These are phyloP conservation scores for Agelas oroides DNA, from an alignment of 37 sponge, comb jelly and placozoan genomes.

Conservation along the genomic window DNA sequence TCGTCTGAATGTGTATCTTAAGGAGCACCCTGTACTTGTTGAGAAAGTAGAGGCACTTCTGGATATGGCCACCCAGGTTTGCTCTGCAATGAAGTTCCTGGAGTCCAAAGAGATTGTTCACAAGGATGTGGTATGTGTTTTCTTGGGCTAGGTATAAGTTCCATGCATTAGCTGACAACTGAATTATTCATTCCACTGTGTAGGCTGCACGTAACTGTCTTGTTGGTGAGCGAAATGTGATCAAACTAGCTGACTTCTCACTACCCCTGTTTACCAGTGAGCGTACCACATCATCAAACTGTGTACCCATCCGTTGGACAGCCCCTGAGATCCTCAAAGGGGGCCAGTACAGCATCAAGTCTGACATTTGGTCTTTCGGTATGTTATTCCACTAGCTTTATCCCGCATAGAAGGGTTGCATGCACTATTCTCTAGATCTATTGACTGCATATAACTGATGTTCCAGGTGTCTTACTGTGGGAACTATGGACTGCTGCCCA, in stretches of 20 bases:
- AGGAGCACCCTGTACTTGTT: too few relatives aligned
- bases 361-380: conserved; percentile 98
- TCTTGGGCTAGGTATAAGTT: too few relatives aligned
- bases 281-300: conserved; percentile 92
- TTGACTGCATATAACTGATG: too few relatives aligned
- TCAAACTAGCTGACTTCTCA: conserved; percentile 97
- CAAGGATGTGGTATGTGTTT: too few relatives aligned
- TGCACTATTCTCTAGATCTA: too few relatives aligned
- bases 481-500: conserved; percentile 94
- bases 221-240: conserved; percentile 85
- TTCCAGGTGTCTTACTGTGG: conserved; percentile 90
- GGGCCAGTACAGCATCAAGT: conserved; percentile 94
- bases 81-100: too few relatives aligned
- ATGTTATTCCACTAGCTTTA: neutral
- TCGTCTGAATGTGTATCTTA: too few relatives aligned
- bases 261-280: conserved; percentile 88
- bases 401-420: too few relatives aligned
- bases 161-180: too few relatives aligned
- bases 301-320: conserved; percentile 97
- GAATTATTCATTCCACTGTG: neutral
- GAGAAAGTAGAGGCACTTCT: too few relatives aligned
- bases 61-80: too few relatives aligned
- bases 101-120: too few relatives aligned
- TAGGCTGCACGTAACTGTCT: conserved; percentile 97
- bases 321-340: conserved; percentile 90